Conservation (phyloP, 2,797 vertebrate genomes). For the Odontamblyopus lacepedii region DNA sequence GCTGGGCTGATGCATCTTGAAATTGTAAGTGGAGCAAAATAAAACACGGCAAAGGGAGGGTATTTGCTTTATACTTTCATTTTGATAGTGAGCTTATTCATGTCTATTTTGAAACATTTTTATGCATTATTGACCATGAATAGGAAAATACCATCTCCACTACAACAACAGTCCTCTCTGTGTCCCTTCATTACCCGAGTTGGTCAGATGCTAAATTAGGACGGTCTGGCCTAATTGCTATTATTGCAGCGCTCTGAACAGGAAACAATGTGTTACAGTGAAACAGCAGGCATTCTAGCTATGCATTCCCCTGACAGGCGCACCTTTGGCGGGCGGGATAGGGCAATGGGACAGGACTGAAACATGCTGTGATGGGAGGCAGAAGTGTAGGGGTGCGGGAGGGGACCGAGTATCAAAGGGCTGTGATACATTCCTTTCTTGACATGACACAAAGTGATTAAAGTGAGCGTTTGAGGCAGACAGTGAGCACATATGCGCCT, state of each 20-base stretch:
- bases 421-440: constrained; percentile 78
- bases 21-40: too few relatives aligned
- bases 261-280: constrained; percentile 72
- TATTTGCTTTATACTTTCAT: background rate
- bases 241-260: constrained; percentile 68
- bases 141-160: constrained; percentile 24
- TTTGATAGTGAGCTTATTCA: background rate
- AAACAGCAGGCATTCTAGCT: constrained; percentile 65
- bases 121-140: background rate
- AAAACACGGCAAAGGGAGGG: too few relatives aligned
- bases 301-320: constrained; percentile 49
- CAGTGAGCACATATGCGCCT: constrained; percentile 27
- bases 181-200: background rate
- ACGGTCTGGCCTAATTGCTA: constrained; percentile 68
- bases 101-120: background rate
- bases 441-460: constrained; percentile 79
- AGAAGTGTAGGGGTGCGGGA: constrained; percentile 53
- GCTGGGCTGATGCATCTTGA: too few relatives aligned
- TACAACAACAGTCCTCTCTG: constrained; percentile 35
- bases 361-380: constrained; percentile 59
- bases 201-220: constrained; percentile 58
- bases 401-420: constrained; percentile 73
- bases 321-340: constrained; percentile 37
- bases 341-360: constrained; percentile 25
- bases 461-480: constrained; percentile 39